Evolutionary conservation across 2,888 invertebrate species (phyloP), one percentile per base, ranked within the genome.

Genomic region (Bugula neritina): DNA sequence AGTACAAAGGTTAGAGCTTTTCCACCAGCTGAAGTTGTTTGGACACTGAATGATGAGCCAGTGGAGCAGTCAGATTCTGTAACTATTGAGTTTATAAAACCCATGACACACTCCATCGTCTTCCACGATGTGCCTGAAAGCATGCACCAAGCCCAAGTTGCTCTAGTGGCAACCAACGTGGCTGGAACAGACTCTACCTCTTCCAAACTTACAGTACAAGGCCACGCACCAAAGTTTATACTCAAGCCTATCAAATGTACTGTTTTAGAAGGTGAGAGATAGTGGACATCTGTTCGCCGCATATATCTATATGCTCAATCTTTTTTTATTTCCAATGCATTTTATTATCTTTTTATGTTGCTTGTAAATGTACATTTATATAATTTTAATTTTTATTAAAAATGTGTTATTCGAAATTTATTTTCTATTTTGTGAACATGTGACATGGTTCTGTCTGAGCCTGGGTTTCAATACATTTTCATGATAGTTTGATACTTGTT

Each of bases 61-160:
- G 75, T 84, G 1, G 78, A 79, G 52, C 78, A 77, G 71, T 77
- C 78, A 75, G 78, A 80, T 35, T 77, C 79, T 72, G 75, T 80
- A 71, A 75, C 76, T 35, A 77, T 80, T 71, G 80, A 80, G 52
- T 77, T 75, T 72, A 75, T 75, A 52, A 80, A 80, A 79, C 79
- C 89, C 69, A 78, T 88, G 80, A 88, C 89, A 74, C 79, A 80
- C 75, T 89, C 88, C 77, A 86, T 92, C 78, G 86, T 88, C 76
- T 88, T 92, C 78, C 85, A 87, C 75, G 90, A 91, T 83, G 90
- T 90, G 73, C 89, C 89, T 80, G 89, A 90, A 55, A 89, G 90
- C 84, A 90, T 91, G 87, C 27, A 63, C 10, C 25, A 63, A 31
- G 27, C 63, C 13, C 10, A 13, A 10, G 63, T 63, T 3, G 13